phyloP scores from a whole-genome alignment of 2,797 vertebrate species.

The Cuniculus paca region DNA sequence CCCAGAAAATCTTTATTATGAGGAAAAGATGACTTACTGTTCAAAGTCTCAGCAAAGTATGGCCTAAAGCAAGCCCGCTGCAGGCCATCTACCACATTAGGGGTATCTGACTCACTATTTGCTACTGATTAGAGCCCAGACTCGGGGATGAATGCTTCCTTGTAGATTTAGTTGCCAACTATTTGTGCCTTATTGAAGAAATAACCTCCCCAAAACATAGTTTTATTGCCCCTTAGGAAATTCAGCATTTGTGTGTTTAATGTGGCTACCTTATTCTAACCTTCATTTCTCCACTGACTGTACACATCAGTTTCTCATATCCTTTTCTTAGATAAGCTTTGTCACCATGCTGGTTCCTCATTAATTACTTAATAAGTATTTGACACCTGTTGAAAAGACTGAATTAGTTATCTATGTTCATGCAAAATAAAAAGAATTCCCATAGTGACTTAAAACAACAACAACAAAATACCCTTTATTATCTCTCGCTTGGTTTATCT shows the following conservation, averaged over 20 bases:
- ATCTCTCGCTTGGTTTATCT: not conserved
- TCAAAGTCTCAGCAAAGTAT: not conserved
- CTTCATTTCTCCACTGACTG: not conserved
- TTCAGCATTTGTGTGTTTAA: not conserved
- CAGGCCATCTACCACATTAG: not conserved
- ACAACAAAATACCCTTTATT: not conserved
- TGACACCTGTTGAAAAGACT: not conserved
- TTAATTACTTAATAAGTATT: not conserved
- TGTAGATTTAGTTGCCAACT: not conserved
- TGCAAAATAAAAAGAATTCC: not conserved
- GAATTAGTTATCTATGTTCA: not conserved
- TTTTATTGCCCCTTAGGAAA: not conserved
- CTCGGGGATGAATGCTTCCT: not conserved
- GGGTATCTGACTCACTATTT: not conserved
- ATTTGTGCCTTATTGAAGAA: not conserved
- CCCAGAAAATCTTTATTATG: not conserved
- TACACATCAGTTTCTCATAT: not conserved
- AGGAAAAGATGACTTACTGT: slow-evolving; percentile 1
- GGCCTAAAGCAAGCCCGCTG: not conserved
- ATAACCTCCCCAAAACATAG: not conserved
- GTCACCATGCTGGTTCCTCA: not conserved
- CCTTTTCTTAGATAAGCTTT: not conserved
- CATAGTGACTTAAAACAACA: not conserved
- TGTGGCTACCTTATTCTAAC: not conserved
- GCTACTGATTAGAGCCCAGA: not conserved